Conservation (phyloP, 2,797 vertebrate genomes). For the Novumbra hubbsi region DNA sequence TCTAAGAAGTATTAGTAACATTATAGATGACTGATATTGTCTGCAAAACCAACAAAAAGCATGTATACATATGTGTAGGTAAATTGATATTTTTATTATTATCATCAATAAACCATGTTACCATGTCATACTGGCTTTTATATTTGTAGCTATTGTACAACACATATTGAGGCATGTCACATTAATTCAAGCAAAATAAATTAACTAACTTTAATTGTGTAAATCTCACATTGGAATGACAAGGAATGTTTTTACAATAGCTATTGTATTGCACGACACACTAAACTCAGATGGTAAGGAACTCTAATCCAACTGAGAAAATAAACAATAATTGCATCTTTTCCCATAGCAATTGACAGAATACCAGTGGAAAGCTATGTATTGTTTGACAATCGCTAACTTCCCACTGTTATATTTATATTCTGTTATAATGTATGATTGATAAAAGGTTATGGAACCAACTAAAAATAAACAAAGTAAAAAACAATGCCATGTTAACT, state of each 20-base stretch:
- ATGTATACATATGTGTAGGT: neutral
- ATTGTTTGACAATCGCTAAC: neutral
- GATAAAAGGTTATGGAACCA: neutral
- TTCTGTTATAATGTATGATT: neutral
- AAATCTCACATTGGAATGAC: constrained; percentile 24
- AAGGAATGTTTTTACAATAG: constrained; percentile 33
- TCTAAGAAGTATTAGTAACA: too few species aligned
- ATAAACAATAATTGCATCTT: neutral
- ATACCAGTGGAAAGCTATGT: neutral
- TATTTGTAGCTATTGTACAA: constrained; percentile 32
- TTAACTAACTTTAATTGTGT: neutral
- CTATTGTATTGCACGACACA: neutral
- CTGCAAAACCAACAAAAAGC: neutral
- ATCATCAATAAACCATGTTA: constrained; percentile 57
- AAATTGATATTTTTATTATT: constrained; percentile 37
- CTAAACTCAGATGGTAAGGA: neutral
- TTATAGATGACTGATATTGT: too few species aligned
- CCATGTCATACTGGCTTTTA: constrained; percentile 12
- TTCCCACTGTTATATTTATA: neutral
- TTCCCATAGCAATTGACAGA: constrained; percentile 6
- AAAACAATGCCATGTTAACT: neutral
- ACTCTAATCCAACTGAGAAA: neutral
- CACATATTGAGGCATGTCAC: constrained; percentile 32
- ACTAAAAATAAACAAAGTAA: neutral
- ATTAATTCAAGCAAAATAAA: constrained; percentile 20